Conservation (phyloP, 2,888 invertebrate species). For the Euclidia mi region DNA sequence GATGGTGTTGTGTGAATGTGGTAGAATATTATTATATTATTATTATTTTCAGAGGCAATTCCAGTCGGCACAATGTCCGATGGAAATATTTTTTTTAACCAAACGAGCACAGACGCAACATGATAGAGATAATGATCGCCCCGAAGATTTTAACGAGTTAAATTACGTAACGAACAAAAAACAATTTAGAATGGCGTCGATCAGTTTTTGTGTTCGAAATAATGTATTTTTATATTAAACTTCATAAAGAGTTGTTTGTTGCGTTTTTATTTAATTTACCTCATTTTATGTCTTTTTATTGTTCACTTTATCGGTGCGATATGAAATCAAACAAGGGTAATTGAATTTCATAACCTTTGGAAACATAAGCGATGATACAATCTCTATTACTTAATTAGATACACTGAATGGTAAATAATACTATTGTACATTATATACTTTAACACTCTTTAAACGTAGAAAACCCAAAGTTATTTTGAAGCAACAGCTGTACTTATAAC, state of each 20-base stretch:
- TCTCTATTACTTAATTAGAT: too few relatives aligned
- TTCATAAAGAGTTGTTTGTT: constrained; percentile 12
- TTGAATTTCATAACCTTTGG: background rate
- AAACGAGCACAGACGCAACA: constrained; percentile 23
- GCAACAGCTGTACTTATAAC: too few relatives aligned
- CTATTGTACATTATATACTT: too few relatives aligned
- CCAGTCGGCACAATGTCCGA: constrained; percentile 35
- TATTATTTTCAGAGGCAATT: constrained; percentile 42
- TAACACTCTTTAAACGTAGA: too few relatives aligned
- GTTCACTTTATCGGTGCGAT: constrained; percentile 7
- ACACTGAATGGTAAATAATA: too few relatives aligned
- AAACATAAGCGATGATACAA: too few relatives aligned
- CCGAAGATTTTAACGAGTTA: constrained; percentile 37
- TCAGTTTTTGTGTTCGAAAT: constrained; percentile 20
- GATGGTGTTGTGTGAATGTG: too few relatives aligned
- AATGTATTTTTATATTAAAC: constrained; percentile 27
- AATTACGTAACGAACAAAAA: constrained; percentile 35
- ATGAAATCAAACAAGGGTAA: constrained; percentile 20
- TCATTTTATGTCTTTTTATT: constrained; percentile 22
- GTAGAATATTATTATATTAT: too few relatives aligned
- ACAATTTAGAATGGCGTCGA: constrained; percentile 29
- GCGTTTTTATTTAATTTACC: constrained; percentile 15
- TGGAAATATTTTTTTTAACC: constrained; percentile 29
- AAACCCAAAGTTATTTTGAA: too few relatives aligned
- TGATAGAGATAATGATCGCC: constrained; percentile 44